Conservation (phyloP, 2,113 vertebrate genomes). For the Oriolus oriolus region DNA sequence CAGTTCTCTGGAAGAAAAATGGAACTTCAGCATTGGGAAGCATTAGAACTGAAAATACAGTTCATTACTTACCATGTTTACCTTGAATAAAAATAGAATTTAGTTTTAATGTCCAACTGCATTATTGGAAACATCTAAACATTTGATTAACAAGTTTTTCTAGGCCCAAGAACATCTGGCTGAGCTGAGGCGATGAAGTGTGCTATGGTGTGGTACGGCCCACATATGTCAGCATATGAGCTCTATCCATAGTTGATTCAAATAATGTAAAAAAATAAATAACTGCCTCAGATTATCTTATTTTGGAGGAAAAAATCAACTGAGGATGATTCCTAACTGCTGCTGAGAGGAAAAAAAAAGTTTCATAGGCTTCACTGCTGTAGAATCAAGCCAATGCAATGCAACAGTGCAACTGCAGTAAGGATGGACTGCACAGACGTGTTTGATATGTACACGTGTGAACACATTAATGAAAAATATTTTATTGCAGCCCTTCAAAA, state of each 20-base stretch:
- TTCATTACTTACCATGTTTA: neutral
- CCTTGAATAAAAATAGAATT: neutral
- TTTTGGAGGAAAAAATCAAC: neutral
- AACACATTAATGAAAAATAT: neutral
- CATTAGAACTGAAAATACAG: neutral
- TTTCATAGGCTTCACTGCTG: neutral
- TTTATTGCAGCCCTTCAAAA: neutral
- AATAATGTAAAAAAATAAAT: neutral
- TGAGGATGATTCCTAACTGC: neutral
- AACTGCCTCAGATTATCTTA: neutral
- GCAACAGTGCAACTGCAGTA: neutral
- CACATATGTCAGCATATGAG: rapidly evolving
- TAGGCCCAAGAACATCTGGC: neutral
- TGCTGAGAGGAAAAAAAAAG: neutral
- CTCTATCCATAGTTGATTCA: neutral
- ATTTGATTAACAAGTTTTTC: neutral
- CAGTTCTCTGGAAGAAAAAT: neutral
- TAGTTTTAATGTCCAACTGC: neutral
- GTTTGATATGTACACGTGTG: neutral
- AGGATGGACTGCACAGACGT: neutral
- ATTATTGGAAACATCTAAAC: neutral
- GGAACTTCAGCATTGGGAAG: neutral
- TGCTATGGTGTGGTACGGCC: neutral
- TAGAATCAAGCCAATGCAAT: neutral
- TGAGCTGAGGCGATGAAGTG: neutral